A percentile compares a stretch with the other conserved stretches of the same genome.
Conservation (phyloP, 2,113 vertebrate species). For the Epinephelus fuscoguttatus region DNA sequence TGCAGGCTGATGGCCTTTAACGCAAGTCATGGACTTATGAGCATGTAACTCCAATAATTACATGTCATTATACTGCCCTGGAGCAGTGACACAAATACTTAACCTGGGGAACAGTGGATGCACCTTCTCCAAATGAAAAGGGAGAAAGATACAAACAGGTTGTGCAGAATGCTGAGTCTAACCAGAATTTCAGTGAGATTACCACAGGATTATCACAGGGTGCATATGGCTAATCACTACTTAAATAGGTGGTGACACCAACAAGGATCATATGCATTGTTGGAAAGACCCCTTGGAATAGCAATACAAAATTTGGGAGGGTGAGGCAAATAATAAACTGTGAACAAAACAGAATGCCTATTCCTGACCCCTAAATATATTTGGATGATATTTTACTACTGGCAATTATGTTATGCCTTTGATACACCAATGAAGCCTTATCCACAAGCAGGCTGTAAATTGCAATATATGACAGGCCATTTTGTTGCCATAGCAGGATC, state of each 20-base stretch:
- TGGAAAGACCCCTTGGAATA: not conserved
- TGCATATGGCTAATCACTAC: conserved; percentile 50
- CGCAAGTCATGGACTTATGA: conserved; percentile 52
- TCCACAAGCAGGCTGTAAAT: not conserved
- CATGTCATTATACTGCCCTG: conserved; percentile 56
- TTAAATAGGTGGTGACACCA: conserved; percentile 17
- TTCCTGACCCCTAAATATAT: not conserved
- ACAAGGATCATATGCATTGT: not conserved
- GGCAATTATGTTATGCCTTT: not conserved
- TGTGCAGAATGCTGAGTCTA: conserved; percentile 22
- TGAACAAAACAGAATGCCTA: not conserved
- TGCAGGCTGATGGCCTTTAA: conserved; percentile 49
- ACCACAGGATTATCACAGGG: conserved; percentile 62
- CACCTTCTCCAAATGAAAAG: conserved; percentile 31
- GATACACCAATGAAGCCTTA: not conserved
- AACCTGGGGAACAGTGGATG: conserved; percentile 21
- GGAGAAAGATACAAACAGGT: not conserved
- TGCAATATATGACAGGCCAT: conserved; percentile 24
- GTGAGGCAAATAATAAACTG: not conserved
- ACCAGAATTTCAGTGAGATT: conserved; percentile 62
- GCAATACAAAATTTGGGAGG: not conserved
- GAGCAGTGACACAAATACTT: conserved; percentile 58
- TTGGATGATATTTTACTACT: not conserved
- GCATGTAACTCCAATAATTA: conserved; percentile 67
- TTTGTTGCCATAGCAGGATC: conserved; percentile 53